Base-by-base conservation (phyloP, 2,797 vertebrate genomes). In the Aplochiton taeniatus region DNA sequence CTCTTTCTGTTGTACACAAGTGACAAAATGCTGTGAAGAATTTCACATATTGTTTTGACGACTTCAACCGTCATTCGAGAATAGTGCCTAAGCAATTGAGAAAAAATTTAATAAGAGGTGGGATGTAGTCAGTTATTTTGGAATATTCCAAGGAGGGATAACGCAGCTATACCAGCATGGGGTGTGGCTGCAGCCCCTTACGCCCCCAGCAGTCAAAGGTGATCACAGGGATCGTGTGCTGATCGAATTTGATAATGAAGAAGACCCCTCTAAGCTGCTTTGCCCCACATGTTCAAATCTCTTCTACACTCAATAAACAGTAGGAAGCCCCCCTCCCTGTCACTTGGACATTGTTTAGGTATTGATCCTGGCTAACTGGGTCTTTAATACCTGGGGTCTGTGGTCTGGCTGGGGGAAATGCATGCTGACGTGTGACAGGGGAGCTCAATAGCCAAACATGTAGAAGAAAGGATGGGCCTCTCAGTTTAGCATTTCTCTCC, bases 241-340 rank as follows among this genome's bases (percentile, higher is more conserved):
- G 90, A 92, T 93, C 87, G 88, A 92, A 90, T 87, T 88, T 90
- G 90, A 91, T 92, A 90, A 93, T 93, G 91, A 93, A 91, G 88
- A 92, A 83, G 86, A 90, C 75, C 87, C 83, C 82, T 84, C 75
- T 92, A 92, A 92, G 88, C 90, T 79, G 86, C 90, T 90, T 90
- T 79, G 78, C 87, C 85, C 88, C 91, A 89, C 89, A 89, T 89
- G 90, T 88, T 89, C 73, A 79, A 85, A 88, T 89, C 90, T 89
- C 78, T 67, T 72, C 81, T 81, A 86, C 85, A 83, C 82, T 87
- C 83, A 47, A 78, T 79, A 86, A 85, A 88, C 84, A 85, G 82
- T 80, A 76, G 86, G 84, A 88, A 76, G 65, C 75, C 87, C 88
- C 86, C 86, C 85, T 74, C 81, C 84, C 71, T 77, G 85, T 86